Percentiles rank a stretch among this genome's conserved stretches.
Conservation (phyloP, 2,113 vertebrate species). For the Nothobranchius furzeri region DNA sequence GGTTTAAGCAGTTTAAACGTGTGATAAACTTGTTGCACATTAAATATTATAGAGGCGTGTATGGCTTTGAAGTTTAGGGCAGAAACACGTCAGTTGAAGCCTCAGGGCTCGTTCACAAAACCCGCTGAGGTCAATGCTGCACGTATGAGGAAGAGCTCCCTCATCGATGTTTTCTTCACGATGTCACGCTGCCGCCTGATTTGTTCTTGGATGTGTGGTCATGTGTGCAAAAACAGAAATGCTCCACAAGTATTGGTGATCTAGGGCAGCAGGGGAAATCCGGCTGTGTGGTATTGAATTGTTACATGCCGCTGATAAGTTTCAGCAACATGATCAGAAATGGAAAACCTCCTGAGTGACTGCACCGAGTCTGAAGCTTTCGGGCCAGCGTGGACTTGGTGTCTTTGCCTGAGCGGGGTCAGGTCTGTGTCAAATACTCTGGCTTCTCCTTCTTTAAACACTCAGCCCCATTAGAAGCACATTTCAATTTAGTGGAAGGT, state of each 20-base stretch:
- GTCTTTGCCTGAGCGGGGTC: constrained; percentile 63
- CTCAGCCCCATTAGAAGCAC: constrained; percentile 66
- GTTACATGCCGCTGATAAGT: constrained; percentile 46
- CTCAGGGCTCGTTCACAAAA: constrained; percentile 14
- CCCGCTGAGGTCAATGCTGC: constrained; percentile 10
- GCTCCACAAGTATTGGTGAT: constrained; percentile 1
- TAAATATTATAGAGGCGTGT: not conserved
- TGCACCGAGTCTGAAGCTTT: constrained; percentile 3
- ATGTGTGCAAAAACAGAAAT: constrained; percentile 17
- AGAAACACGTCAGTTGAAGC: constrained; percentile 18
- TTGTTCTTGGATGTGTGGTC: constrained; percentile 7
- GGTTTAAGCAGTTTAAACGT: not conserved
- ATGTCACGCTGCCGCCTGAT: not conserved
- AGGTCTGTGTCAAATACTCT: constrained; percentile 63
- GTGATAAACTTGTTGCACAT: constrained; percentile 25
- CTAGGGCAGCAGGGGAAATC: constrained; percentile 7
- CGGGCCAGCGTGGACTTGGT: constrained; percentile 69
- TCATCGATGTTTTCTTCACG: constrained; percentile 4
- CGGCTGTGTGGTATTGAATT: constrained; percentile 59
- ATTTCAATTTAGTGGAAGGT: constrained; percentile 79
- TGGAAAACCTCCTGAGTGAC: constrained; percentile 4
- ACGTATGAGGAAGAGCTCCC: not conserved
- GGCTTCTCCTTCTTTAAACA: constrained; percentile 78
- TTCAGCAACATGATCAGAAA: constrained; percentile 18
- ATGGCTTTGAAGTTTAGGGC: constrained; percentile 13